Conservation (phyloP, 2,888 invertebrate genomes). For the Phaonia tiefii region DNA sequence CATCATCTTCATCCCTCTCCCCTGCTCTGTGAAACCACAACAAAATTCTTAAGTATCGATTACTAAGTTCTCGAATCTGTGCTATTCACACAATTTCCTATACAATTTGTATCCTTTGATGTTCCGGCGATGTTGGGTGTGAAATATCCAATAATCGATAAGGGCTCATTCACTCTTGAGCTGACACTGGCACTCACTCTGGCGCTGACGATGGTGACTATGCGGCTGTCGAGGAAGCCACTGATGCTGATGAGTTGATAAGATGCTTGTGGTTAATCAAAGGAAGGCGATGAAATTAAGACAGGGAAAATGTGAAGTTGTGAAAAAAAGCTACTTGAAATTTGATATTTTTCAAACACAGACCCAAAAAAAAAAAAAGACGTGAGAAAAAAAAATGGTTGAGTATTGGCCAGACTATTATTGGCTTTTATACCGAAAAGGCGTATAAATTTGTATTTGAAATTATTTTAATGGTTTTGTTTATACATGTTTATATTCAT, state of each 20-base stretch:
- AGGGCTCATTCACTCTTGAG: too few species aligned
- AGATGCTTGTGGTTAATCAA: conserved; percentile 45
- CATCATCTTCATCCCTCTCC: background rate
- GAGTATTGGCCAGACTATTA: background rate
- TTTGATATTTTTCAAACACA: conserved; percentile 48
- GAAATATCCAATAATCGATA: conserved; percentile 44
- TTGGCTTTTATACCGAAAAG: too few species aligned
- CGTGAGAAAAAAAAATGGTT: background rate
- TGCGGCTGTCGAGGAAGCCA: conserved; percentile 22
- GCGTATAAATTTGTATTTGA: too few species aligned
- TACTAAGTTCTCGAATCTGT: conserved; percentile 31
- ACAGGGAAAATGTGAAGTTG: background rate
- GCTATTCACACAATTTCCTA: background rate
- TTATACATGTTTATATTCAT: too few species aligned
- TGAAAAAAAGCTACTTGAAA: conserved; percentile 43
- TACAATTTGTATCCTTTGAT: conserved; percentile 21
- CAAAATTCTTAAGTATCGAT: conserved; percentile 51
- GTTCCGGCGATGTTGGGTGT: conserved; percentile 31
- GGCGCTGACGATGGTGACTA: background rate
- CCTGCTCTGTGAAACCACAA: background rate
- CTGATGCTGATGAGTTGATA: conserved; percentile 52
- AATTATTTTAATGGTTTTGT: too few species aligned
- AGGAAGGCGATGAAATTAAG: background rate
- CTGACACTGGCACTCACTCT: conserved; percentile 8
- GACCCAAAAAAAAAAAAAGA: background rate